A percentile compares a stretch with the other conserved stretches of the same genome.
Conservation (phyloP, 2,797 vertebrate species). For the Danio tinwini region DNA sequence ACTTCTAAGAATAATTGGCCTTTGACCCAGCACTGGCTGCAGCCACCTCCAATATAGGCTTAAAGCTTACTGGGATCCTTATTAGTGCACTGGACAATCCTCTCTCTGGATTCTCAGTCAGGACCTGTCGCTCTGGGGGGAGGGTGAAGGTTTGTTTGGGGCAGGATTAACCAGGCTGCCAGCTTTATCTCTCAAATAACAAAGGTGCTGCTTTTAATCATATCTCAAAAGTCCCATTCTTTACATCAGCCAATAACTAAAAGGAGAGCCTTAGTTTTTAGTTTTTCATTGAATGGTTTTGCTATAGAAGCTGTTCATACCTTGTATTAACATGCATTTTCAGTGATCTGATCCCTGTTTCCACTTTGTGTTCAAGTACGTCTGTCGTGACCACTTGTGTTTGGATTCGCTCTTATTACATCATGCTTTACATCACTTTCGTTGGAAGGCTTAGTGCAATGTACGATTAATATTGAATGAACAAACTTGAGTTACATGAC, state of each 20-base stretch:
- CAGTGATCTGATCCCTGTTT: not conserved
- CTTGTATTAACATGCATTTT: not conserved
- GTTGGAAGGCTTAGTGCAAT: no score
- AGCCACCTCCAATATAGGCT: constrained; percentile 3
- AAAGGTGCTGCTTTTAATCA: not conserved
- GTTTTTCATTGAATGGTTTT: not conserved
- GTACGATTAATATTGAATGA: no score
- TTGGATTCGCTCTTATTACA: not conserved
- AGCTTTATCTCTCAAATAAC: constrained; percentile 35
- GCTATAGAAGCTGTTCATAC: not conserved
- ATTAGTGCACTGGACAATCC: constrained; percentile 20
- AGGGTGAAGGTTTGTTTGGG: constrained; percentile 27
- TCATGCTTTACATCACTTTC: not conserved
- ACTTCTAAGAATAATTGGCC: not conserved
- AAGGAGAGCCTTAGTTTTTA: not conserved
- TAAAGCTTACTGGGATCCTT: constrained; percentile 32
- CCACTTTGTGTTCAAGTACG: no score
- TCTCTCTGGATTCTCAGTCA: constrained; percentile 9
- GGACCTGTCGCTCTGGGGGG: not conserved
- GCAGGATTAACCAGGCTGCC: constrained; percentile 28
- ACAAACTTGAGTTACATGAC: no score
- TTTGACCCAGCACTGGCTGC: constrained; percentile 1
- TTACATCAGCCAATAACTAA: not conserved
- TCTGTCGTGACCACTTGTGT: not conserved
- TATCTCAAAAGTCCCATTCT: not conserved